These are phyloP conservation scores for Ammodramus savannarum DNA, from an alignment of 2,113 vertebrate genomes.

Conservation along the genomic window DNA sequence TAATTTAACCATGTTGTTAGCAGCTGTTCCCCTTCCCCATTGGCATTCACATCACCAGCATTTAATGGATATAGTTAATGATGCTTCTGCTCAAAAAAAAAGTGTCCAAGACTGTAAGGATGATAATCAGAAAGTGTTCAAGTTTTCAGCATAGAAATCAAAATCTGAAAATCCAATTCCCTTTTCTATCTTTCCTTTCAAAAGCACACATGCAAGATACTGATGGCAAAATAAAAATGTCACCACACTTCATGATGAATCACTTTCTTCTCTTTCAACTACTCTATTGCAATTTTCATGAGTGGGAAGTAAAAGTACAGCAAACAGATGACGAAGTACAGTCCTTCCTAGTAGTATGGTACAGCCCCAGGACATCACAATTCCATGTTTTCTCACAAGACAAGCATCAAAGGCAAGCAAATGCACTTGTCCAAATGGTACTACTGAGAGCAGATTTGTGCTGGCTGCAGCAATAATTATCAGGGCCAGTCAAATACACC, in stretches of 20 bases:
- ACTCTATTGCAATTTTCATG: not conserved
- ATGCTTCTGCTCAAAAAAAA: not conserved
- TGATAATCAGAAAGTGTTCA: not conserved
- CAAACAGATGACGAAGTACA: not conserved
- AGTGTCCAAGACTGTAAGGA: not conserved
- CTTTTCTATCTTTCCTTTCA: not conserved
- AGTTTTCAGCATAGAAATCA: not conserved
- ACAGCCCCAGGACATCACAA: not conserved
- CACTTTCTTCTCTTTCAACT: not conserved
- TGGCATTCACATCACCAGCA: not conserved
- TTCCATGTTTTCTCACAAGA: not conserved
- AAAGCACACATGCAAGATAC: not conserved
- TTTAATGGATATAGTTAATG: not conserved
- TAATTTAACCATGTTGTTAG: not conserved
- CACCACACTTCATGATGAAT: not conserved
- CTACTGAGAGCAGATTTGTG: not conserved
- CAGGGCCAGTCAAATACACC: not conserved
- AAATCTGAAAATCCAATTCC: not conserved
- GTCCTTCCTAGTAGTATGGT: not conserved
- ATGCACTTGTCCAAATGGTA: not conserved
- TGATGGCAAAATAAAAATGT: not conserved
- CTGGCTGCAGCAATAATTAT: not conserved
- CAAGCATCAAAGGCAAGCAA: not conserved
- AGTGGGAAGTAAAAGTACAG: constrained; percentile 26
- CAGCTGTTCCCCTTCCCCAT: not conserved